These are phyloP conservation scores for Idaea biselata DNA, from an alignment of 2,888 invertebrate genomes.

Conservation along the genomic window DNA sequence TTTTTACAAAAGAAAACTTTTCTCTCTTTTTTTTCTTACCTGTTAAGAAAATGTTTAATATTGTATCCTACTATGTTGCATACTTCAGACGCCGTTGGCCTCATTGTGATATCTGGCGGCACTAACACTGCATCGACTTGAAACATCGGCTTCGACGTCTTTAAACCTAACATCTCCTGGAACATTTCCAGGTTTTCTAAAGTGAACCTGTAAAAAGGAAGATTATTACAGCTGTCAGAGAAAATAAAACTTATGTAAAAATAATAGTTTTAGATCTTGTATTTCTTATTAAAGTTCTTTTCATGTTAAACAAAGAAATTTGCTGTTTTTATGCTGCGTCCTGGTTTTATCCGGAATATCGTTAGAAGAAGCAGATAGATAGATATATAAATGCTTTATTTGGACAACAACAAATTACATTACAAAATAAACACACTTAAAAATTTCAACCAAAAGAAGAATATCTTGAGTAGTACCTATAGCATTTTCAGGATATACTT, in stretches of 20 bases:
- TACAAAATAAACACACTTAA: too few relatives aligned
- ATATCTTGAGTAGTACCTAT: too few relatives aligned
- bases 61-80: constrained; percentile 88
- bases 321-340: too few relatives aligned
- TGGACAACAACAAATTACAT: too few relatives aligned
- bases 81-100: constrained; percentile 88
- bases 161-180: constrained; percentile 78
- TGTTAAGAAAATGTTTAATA: constrained; percentile 88
- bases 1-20: too few relatives aligned
- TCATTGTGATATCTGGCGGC: constrained; percentile 87
- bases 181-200: constrained; percentile 86
- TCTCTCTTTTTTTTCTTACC: constrained; percentile 58
- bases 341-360: too few relatives aligned
- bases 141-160: constrained; percentile 84
- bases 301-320: too few relatives aligned
- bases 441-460: too few relatives aligned
- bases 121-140: constrained; percentile 89
- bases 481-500: constrained; percentile 29
- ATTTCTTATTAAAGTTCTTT: too few relatives aligned
- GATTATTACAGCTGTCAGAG: not conserved
- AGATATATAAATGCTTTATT: too few relatives aligned
- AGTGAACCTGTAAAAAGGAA: constrained; percentile 72
- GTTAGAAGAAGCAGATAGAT: too few relatives aligned
- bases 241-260: not conserved
- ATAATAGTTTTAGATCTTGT: too few relatives aligned